These are phyloP conservation scores for Rhyzopertha dominica DNA, from an alignment of 1,140 invertebrate genomes.

Conservation along the genomic window DNA sequence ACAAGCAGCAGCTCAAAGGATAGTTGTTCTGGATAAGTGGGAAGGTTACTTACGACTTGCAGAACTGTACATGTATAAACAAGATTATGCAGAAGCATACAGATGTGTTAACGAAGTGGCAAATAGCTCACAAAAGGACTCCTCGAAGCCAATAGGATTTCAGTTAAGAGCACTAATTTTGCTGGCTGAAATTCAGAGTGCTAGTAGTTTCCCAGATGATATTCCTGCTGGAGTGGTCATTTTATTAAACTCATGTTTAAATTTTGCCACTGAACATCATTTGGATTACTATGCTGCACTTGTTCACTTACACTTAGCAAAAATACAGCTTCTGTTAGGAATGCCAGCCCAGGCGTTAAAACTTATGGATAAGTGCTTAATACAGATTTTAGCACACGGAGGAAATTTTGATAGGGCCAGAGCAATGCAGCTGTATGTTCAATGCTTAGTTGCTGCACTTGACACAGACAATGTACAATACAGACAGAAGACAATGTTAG, in stretches of 20 bases:
- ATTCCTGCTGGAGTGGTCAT: slow-evolving; percentile 52
- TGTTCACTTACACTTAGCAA: slow-evolving; percentile 73
- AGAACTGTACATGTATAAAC: slow-evolving; percentile 63
- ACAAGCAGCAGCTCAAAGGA: slow-evolving; percentile 63
- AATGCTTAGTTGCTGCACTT: slow-evolving; percentile 59
- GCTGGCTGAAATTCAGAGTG: slow-evolving; percentile 61
- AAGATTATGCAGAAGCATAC: slow-evolving; percentile 59
- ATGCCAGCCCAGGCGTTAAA: slow-evolving; percentile 68
- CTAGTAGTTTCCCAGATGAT: slow-evolving; percentile 45
- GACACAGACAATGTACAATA: slow-evolving; percentile 46
- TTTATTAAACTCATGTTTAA: slow-evolving; percentile 64
- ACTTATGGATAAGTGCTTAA: slow-evolving; percentile 63
- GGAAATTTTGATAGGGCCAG: slow-evolving; percentile 74
- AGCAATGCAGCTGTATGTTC: slow-evolving; percentile 58
- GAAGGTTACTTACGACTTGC: slow-evolving; percentile 62
- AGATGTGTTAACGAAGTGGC: slow-evolving; percentile 55
- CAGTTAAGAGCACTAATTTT: slow-evolving; percentile 65
- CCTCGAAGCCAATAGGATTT: slow-evolving; percentile 8
- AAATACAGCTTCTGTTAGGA: slow-evolving; percentile 65
- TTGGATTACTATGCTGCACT: slow-evolving; percentile 69
- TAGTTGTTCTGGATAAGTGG: slow-evolving; percentile 65
- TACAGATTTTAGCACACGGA: slow-evolving; percentile 71
- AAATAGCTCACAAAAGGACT: not conserved
- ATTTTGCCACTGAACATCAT: slow-evolving; percentile 65
- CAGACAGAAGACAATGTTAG: slow-evolving; percentile 53